phyloP scores from a whole-genome alignment of 2,888 invertebrate genomes.

The Scrobipalpa atriplicella region DNA sequence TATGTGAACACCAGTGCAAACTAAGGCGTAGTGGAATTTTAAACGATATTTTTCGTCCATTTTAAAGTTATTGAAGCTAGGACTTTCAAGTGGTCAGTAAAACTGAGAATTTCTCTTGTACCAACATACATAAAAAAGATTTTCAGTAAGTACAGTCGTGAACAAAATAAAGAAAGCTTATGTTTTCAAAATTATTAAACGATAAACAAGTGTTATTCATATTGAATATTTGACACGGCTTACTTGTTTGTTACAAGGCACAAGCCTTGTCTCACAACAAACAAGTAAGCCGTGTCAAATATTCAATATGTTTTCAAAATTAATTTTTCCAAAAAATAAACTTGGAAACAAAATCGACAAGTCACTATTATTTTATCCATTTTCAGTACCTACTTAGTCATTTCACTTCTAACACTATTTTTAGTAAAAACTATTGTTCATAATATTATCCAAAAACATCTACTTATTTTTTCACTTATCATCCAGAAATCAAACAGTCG shows the following conservation, averaged over 20 bases:
- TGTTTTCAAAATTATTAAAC: no score
- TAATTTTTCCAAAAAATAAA: no score
- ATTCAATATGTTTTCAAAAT: no score
- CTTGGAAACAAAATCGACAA: no score
- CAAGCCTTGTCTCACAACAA: no score
- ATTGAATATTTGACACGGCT: no score
- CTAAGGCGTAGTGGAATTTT: slow-evolving; percentile 59
- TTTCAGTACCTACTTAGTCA: no score
- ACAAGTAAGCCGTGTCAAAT: no score
- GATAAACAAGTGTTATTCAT: neutral
- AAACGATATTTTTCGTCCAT: slow-evolving; percentile 60
- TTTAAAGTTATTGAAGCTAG: slow-evolving; percentile 30
- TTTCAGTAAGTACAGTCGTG: neutral
- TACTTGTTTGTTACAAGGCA: neutral
- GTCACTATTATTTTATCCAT: no score
- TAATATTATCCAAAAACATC: no score
- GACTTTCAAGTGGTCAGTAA: slow-evolving; percentile 38
- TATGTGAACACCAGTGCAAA: slow-evolving; percentile 62
- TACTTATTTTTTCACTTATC: neutral
- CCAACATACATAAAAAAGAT: neutral
- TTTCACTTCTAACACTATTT: no score
- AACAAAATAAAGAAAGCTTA: neutral
- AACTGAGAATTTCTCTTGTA: slow-evolving; percentile 32
- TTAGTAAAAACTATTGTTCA: no score
- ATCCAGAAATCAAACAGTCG: slow-evolving; percentile 3